phyloP scores from a whole-genome alignment of 2,797 vertebrate species.

The Dermochelys coriacea region DNA sequence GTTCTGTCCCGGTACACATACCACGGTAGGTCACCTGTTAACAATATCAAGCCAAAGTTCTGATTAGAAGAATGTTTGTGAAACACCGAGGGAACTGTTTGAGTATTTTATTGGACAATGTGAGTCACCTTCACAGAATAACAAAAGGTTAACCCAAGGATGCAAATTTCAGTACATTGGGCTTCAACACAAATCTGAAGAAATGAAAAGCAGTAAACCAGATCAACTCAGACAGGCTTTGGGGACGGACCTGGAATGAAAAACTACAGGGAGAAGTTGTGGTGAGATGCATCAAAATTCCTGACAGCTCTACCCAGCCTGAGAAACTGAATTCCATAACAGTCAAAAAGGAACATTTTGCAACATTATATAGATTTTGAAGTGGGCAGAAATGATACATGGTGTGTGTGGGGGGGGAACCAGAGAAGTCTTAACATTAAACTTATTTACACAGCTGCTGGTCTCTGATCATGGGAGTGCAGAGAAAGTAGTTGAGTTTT shows the following conservation, averaged over 20 bases:
- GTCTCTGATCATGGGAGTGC: neutral
- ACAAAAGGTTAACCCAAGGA: neutral
- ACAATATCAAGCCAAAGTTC: neutral
- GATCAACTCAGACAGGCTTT: neutral
- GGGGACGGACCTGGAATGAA: neutral
- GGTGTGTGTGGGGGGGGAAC: too few species aligned
- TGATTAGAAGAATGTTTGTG: neutral
- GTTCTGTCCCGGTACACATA: neutral
- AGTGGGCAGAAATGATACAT: neutral
- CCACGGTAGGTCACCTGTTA: neutral
- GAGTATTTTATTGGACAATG: neutral
- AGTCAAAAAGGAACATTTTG: neutral
- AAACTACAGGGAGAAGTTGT: neutral
- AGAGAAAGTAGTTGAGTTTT: neutral
- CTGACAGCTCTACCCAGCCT: neutral
- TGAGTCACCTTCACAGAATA: neutral
- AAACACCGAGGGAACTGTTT: neutral
- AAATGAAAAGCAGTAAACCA: neutral
- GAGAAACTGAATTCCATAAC: neutral
- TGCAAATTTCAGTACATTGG: neutral
- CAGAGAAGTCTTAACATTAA: neutral
- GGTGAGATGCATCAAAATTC: neutral
- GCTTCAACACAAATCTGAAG: neutral
- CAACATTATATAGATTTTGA: neutral
- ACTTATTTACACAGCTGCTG: neutral